phyloP scores from a whole-genome alignment of 2,888 invertebrate species.

The Erannis defoliaria region DNA sequence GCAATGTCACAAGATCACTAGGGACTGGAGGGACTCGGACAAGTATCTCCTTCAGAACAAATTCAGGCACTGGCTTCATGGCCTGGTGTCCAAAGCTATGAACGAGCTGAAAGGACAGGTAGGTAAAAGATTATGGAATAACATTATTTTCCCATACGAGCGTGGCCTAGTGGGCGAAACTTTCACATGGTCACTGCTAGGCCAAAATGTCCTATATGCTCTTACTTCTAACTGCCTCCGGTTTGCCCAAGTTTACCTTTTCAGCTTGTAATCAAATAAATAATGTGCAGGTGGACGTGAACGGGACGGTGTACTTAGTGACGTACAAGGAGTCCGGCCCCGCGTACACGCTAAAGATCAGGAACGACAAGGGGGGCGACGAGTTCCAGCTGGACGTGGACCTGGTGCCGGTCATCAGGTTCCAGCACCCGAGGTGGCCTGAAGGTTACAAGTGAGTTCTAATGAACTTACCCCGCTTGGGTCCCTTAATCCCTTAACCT shows the following conservation, averaged over 20 bases:
- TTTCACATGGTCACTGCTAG: too few species aligned
- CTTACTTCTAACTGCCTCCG: background rate
- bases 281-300: conserved; percentile 56
- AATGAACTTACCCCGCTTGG: background rate
- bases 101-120: conserved; percentile 67
- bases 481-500: too few species aligned
- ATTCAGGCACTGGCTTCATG: conserved; percentile 85
- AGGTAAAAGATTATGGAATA: background rate
- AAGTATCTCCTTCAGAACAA: conserved; percentile 79
- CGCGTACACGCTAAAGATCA: conserved; percentile 83
- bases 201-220: too few species aligned
- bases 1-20: conserved; percentile 69
- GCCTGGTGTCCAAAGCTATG: conserved; percentile 74
- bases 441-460: conserved; percentile 65
- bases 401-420: conserved; percentile 83
- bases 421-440: conserved; percentile 75
- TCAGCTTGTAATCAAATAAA: too few species aligned
- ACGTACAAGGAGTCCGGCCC: conserved; percentile 80
- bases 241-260: too few species aligned
- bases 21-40: conserved; percentile 75
- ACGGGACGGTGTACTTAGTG: conserved; percentile 64
- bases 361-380: conserved; percentile 54
- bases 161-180: too few species aligned
- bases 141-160: background rate
- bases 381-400: conserved; percentile 78